A percentile compares a stretch with the other conserved stretches of the same genome.
Evolutionary conservation across 2,888 invertebrate genomes (phyloP).

Genomic region (Eristalis pertinax): DNA sequence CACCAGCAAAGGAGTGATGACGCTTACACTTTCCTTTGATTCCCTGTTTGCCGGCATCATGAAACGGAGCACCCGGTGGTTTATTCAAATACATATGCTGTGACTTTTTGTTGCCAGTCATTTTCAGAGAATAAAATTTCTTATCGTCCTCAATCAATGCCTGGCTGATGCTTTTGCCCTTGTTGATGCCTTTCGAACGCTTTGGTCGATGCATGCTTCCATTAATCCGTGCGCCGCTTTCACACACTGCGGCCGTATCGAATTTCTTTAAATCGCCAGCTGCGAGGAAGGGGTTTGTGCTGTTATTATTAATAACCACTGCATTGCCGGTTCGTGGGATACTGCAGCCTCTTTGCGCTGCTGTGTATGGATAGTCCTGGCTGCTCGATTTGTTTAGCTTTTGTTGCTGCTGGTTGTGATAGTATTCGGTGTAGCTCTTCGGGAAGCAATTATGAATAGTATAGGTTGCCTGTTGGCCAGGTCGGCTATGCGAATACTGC

Average conservation of each 20-base stretch:
- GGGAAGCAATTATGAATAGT: constrained; percentile 80
- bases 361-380: constrained; percentile 78
- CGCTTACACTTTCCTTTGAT: constrained; percentile 78
- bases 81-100: constrained; percentile 68
- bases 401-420: constrained; percentile 78
- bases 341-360: constrained; percentile 75
- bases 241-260: constrained; percentile 72
- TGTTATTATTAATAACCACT: constrained; percentile 72
- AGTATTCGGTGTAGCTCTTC: constrained; percentile 80
- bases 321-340: constrained; percentile 66
- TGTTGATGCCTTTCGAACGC: constrained; percentile 69
- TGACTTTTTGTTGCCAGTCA: constrained; percentile 74
- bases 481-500: constrained; percentile 38
- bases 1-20: constrained; percentile 81
- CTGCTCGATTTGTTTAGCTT: constrained; percentile 76
- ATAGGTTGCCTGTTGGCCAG: constrained; percentile 77
- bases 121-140: constrained; percentile 81
- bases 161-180: constrained; percentile 62
- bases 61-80: constrained; percentile 50
- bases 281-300: constrained; percentile 79
- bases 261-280: constrained; percentile 79
- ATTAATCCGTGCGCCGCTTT: constrained; percentile 62
- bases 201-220: constrained; percentile 76
- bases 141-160: constrained; percentile 76
- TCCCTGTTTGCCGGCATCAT: constrained; percentile 41